Evolutionary conservation across 2,797 vertebrate genomes (phyloP).

Genomic region (Myotis daubentonii): DNA sequence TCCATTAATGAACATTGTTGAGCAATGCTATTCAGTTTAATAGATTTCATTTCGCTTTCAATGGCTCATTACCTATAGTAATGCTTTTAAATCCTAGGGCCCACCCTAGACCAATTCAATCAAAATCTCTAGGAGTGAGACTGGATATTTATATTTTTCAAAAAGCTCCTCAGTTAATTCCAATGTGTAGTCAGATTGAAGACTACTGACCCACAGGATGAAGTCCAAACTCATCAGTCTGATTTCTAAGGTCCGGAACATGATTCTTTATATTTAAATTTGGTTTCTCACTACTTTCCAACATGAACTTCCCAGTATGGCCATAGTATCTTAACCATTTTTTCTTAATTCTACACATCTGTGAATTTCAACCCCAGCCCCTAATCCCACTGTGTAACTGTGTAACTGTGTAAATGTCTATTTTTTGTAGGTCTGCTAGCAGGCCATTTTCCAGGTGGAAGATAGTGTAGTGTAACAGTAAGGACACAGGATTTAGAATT

Average conservation of each 20-base stretch:
- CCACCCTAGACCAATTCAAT: not conserved
- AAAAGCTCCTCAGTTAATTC: constrained; percentile 32
- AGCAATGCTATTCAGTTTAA: not conserved
- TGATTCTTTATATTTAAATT: constrained; percentile 25
- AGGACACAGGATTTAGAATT: constrained; percentile 6
- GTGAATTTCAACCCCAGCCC: not conserved
- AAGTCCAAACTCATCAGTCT: not conserved
- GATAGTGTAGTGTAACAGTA: not conserved
- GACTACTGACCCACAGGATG: not conserved
- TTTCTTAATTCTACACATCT: constrained; percentile 47
- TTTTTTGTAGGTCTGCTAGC: not conserved
- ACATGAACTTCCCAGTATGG: not conserved
- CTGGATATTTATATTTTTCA: not conserved
- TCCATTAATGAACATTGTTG: not conserved
- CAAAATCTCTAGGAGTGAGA: not conserved
- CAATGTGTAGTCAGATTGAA: not conserved
- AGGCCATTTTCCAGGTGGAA: constrained; percentile 11
- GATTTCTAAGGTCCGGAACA: not conserved
- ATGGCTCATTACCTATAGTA: not conserved
- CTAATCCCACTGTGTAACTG: not conserved
- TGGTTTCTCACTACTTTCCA: not conserved
- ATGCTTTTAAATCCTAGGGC: not conserved
- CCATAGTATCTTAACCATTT: constrained; percentile 42
- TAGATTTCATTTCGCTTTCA: not conserved
- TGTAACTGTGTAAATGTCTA: not conserved